Evolutionary conservation across 2,113 vertebrate genomes (phyloP), one percentile per base, ranked within the genome.

Genomic region (Rallus limicola): DNA sequence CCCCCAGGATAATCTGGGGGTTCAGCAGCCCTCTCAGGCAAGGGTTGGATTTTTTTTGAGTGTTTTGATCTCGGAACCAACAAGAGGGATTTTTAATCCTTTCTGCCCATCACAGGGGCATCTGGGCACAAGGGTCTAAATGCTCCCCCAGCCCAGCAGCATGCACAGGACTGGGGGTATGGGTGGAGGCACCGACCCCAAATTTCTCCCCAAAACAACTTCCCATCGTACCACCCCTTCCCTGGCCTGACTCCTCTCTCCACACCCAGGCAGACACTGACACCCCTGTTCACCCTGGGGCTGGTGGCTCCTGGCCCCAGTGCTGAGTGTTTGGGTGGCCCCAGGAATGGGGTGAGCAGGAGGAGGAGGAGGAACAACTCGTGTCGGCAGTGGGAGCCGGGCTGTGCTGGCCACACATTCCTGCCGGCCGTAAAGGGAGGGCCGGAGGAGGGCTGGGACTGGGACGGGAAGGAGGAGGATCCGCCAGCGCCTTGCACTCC

Each of bases 381-480:
- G 20, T 86, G 82, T 80, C 28, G 46, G 80, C 67, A 11, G 58
- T 64, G 74, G 90, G 80, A 95, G 55, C 69, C 21, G 26, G 86
- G 88, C 82, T 92, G 82, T 86, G 90, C 86, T 20, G 56, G 90
- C 82, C 69, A 21, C 72, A 33, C 96, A 97, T 97, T 97, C 97
- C 95, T 95, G 80, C 62, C 33, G 77, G 95, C 87, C 33, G 16
- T 20, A 31, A 90, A 89, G 77, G 90, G 92, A 94, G 95, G 97
- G 92, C 71, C 69, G 56, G 85, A 67, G 86, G 95, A 91, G 92
- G 68, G 81, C 79, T 15, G 91, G 81, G 67, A 46, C 50, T 15
- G 91, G 81, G 67, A 46, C 53, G 75, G 95, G 96, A 93, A 97
- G 76, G 92, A 97, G 97, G 96, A 93, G 97, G 95, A 76, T 96